These are phyloP conservation scores for Strix uralensis DNA, from an alignment of 2,113 vertebrate genomes.

Conservation along the genomic window DNA sequence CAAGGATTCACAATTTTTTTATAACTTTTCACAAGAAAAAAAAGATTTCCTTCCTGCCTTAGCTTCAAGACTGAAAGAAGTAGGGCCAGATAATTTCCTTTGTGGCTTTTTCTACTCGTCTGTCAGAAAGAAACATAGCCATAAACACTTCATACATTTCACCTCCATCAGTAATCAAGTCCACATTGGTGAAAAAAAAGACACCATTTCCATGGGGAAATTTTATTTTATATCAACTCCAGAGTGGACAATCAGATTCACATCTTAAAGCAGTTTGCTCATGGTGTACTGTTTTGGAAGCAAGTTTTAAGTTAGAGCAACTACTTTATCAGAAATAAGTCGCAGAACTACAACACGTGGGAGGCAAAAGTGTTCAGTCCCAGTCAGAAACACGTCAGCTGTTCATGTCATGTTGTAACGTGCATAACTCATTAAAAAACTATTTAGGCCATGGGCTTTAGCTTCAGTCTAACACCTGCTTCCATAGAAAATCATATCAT, in stretches of 20 bases:
- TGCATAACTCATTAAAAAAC: background rate
- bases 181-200: background rate
- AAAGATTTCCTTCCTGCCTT: background rate
- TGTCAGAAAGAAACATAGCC: background rate
- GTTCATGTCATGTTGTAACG: background rate
- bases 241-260: background rate
- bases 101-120: background rate
- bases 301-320: background rate
- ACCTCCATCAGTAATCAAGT: background rate
- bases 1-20: background rate
- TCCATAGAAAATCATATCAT: background rate
- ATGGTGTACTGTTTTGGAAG: background rate
- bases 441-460: background rate
- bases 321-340: background rate
- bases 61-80: background rate
- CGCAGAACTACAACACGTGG: background rate
- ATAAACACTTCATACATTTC: background rate
- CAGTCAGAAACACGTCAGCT: background rate
- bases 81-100: background rate
- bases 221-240: background rate
- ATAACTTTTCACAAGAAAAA: background rate
- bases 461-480: background rate
- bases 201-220: background rate
- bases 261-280: background rate
- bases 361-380: background rate